Evolutionary conservation across 2,888 invertebrate species (phyloP).

Genomic region (Acheta domesticus): DNA sequence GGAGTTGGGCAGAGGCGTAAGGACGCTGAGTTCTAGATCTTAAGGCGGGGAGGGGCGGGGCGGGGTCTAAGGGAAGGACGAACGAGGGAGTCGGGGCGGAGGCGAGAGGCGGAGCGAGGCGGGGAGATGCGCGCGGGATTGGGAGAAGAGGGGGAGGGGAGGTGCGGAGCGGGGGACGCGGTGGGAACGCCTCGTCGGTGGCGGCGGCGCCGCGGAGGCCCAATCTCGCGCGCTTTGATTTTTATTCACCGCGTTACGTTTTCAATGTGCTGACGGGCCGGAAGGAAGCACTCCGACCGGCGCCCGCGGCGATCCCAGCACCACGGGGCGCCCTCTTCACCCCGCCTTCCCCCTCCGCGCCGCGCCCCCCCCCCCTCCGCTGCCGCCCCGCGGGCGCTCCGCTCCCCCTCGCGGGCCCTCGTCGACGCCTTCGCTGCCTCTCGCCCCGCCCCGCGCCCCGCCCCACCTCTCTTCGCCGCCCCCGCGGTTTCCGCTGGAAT

Average conservation of each 20-base stretch:
- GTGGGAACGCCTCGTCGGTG: background rate
- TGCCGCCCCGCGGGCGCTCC: background rate
- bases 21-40: no score
- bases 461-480: background rate
- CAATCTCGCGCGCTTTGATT: slow-evolving; percentile 18
- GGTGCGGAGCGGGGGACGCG: no score
- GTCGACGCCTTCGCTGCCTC: background rate
- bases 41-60: no score
- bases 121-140: no score
- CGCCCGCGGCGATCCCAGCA: background rate
- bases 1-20: no score
- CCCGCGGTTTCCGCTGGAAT: background rate
- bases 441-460: background rate
- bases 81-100: no score
- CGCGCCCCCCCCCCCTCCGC: background rate
- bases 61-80: no score
- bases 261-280: slow-evolving; percentile 18
- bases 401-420: background rate
- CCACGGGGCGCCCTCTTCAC: background rate
- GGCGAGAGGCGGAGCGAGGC: no score
- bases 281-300: slow-evolving; percentile 18
- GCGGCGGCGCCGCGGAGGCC: background rate
- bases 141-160: no score
- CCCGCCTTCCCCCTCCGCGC: background rate
- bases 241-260: slow-evolving; percentile 18